Evolutionary conservation across 2,888 invertebrate genomes (phyloP).

Genomic region (Diarsia mendica): DNA sequence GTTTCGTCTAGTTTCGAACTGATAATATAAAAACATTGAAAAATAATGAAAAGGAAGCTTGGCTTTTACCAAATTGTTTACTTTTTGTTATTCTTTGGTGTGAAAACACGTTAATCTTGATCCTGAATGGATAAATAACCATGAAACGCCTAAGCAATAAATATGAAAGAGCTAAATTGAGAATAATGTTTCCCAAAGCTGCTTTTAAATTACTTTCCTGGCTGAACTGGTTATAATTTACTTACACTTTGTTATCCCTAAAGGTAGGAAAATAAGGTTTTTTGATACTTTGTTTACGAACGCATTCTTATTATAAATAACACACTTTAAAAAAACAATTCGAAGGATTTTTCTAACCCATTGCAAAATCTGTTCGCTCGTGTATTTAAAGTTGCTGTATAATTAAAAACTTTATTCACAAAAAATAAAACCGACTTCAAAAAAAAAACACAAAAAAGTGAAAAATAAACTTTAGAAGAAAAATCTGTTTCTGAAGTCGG

Average conservation of each 20-base stretch:
- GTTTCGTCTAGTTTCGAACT: background rate
- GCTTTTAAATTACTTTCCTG: slow-evolving; percentile 44
- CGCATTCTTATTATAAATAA: background rate
- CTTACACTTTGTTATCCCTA: slow-evolving; percentile 9
- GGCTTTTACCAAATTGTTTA: background rate
- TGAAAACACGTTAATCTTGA: slow-evolving; percentile 40
- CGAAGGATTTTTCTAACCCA: background rate
- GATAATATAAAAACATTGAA: background rate
- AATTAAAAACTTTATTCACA: no score
- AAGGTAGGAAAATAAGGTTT: background rate
- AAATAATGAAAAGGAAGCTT: background rate
- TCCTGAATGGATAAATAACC: slow-evolving; percentile 46
- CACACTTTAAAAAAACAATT: background rate
- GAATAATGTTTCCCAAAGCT: slow-evolving; percentile 58
- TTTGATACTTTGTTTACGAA: background rate
- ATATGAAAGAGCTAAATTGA: slow-evolving; percentile 62
- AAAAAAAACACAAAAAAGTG: no score
- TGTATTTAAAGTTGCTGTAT: no score
- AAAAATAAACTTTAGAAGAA: no score
- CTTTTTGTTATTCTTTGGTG: background rate
- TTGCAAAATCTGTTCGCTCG: background rate
- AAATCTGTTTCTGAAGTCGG: no score
- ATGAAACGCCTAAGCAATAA: slow-evolving; percentile 34
- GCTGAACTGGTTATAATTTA: slow-evolving; percentile 33
- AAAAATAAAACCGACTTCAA: no score